Evolutionary conservation across 2,113 vertebrate species (phyloP), one percentile per base, ranked within the genome.

Genomic region (Ancistrus triradiatus): DNA sequence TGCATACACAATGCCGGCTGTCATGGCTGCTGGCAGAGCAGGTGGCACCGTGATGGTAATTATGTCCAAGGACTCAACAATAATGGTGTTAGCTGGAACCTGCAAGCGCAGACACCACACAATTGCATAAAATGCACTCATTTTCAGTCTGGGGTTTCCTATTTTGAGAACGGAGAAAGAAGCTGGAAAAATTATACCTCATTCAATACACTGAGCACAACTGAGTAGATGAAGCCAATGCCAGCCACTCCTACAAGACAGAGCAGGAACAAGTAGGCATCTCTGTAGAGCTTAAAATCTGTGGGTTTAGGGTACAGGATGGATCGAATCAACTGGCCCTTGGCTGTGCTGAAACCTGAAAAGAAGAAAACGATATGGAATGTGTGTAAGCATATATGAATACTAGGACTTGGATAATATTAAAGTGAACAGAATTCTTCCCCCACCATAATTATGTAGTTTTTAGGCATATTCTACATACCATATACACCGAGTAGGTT

Each of bases 11-110:
- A 99, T 95, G 15, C 96, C 96, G 21, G 93, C 95, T 10, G 96
- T 99, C 92, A 99, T 88, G 47, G 96, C 96, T 37, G 96, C 96
- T 25, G 96, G 96, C 51, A 99, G 90, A 0, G 95, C 96, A 4
- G 96, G 96, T 17, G 96, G 96, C 68, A 99, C 95, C 0, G 95
- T 97, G 76, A 99, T 99, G 50, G 96, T 99, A 77, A 99, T 95
- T 10, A 99, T 98, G 82, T 99, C 96, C 59, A 99, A 86, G 44
- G 96, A 95, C 70, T 99, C 88, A 0, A 95, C 92, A 71, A 97
- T 85, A 81, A 99, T 99, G 51, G 77, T 90, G n/a, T 77, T 76
- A 51, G 81, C 84, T 35, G 90, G 67, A 69, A 90, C 91, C 96
- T 98, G 78, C 4, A 25, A 9, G 22, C 3, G 38, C n/a, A n/a